Base-by-base conservation (phyloP, 2,888 invertebrate species). In the Melieria omissa region DNA sequence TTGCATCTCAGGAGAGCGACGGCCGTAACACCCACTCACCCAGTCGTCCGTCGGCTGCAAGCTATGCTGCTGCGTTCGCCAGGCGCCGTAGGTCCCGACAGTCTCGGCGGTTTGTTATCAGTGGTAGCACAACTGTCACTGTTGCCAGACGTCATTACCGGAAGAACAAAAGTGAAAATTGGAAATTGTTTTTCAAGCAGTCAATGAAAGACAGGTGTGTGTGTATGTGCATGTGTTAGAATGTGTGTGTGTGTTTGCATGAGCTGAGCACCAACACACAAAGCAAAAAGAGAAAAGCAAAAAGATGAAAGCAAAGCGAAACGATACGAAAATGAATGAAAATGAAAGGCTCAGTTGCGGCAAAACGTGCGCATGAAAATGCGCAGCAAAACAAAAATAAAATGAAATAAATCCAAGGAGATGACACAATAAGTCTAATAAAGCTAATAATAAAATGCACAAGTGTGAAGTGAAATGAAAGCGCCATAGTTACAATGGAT, bases 21-120 rank as follows among this genome's bases (percentile, higher is more conserved):
- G n/a, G n/a, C 54, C 0, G 7, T 8, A 12, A 12, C 10, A 46
- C 3, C 49, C 41, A 41, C 12, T 29, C 29, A 52, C 29, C 49
- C 49, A 49, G 41, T 42, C 12, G 49, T 45, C 47, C 29, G n/a
- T 14, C 16, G 29, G 58, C 66, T 57, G 58, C 58, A 60, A 47
- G 49, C 58, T 14, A 55, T 47, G 42, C 66, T 67, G 66, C 60
- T 67, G 66, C 66, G 42, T 10, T 14, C 57, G 42, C 57, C n/a
- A 14, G 58, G 46, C 66, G 66, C 66, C 41, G 49, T 42, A 67
- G 49, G 49, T 6, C n/a, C 42, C 12, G 10, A n/a, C 45, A 6
- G 16, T 54, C n/a, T 14, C 29, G 14, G 66, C 66, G 58, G 66
- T 67, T 57, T 60, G 66, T 67, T 67, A 67, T 67, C 66, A 67